phyloP scores from a whole-genome alignment of 2,113 vertebrate species.

The Aplodontia rufa region DNA sequence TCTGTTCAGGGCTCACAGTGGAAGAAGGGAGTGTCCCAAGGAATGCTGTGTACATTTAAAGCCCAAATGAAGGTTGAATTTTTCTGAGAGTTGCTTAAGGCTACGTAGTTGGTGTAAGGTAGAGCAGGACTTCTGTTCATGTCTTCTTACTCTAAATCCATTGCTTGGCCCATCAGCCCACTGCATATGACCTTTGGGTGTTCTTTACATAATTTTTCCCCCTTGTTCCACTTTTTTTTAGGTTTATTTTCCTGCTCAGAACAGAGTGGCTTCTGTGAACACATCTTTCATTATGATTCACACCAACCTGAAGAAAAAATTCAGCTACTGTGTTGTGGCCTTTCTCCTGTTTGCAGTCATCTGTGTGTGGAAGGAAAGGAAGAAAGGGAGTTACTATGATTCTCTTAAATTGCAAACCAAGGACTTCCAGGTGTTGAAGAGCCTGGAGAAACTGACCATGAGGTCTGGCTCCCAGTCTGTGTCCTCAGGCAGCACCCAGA shows the following conservation, averaged over 20 bases:
- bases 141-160: neutral
- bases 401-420: conserved; percentile 68
- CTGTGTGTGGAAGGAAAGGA: conserved; percentile 85
- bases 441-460: conserved; percentile 44
- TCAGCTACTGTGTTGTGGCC: conserved; percentile 77
- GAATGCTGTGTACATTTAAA: neutral
- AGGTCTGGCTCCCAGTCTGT: conserved; percentile 42
- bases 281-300: conserved; percentile 84
- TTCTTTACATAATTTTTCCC: neutral
- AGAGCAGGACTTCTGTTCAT: neutral
- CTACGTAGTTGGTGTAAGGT: neutral
- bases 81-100: neutral
- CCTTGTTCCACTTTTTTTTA: conserved; percentile 57
- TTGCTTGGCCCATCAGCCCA: neutral
- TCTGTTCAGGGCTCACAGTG: neutral
- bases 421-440: conserved; percentile 54
- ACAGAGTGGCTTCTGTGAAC: conserved; percentile 56
- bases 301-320: conserved; percentile 83
- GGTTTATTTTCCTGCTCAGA: conserved; percentile 67
- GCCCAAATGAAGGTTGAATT: neutral
- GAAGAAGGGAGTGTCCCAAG: neutral
- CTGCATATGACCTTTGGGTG: neutral
- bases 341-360: conserved; percentile 80
- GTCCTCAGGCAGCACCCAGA: neutral
- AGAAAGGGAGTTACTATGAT: conserved; percentile 80